Percentiles rank a stretch among this genome's conserved stretches.
These are phyloP conservation scores for Chaetodon auriga DNA, from an alignment of 2,113 vertebrate genomes.

Conservation along the genomic window DNA sequence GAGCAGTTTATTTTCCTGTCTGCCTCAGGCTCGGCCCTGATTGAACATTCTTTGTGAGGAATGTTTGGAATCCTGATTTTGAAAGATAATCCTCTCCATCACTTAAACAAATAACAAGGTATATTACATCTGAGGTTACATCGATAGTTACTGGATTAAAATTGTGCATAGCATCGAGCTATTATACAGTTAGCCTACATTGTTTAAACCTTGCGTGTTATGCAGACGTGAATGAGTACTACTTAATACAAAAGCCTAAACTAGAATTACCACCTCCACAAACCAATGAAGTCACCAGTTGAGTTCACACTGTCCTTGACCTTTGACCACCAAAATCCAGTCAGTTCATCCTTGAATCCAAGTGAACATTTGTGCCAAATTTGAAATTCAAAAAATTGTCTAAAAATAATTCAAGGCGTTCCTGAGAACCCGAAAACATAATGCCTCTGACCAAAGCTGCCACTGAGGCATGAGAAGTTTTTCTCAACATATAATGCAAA, in stretches of 20 bases:
- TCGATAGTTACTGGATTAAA: slow-evolving; percentile 1
- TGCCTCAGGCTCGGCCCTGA: slow-evolving; percentile 43
- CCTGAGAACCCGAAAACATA: too few species aligned
- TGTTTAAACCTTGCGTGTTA: neutral
- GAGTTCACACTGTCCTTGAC: too few species aligned
- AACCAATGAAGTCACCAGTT: too few species aligned
- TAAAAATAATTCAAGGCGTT: too few species aligned
- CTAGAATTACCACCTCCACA: too few species aligned
- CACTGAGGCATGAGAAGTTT: too few species aligned
- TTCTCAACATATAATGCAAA: neutral
- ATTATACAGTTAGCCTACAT: neutral
- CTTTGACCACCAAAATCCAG: too few species aligned
- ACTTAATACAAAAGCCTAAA: neutral
- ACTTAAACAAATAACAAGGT: slow-evolving; percentile 38
- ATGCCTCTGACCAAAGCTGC: too few species aligned
- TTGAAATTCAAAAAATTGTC: too few species aligned
- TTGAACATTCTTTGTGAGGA: slow-evolving; percentile 77
- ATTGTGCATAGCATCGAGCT: neutral
- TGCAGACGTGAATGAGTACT: neutral
- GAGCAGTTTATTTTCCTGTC: slow-evolving; percentile 70
- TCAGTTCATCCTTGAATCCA: too few species aligned
- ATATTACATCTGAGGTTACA: slow-evolving; percentile 10
- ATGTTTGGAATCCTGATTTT: slow-evolving; percentile 79
- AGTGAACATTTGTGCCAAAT: too few species aligned
- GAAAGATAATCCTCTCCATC: slow-evolving; percentile 53